phyloP scores from a whole-genome alignment of 2,888 invertebrate species.

The Sceliomorpha sp. region DNA sequence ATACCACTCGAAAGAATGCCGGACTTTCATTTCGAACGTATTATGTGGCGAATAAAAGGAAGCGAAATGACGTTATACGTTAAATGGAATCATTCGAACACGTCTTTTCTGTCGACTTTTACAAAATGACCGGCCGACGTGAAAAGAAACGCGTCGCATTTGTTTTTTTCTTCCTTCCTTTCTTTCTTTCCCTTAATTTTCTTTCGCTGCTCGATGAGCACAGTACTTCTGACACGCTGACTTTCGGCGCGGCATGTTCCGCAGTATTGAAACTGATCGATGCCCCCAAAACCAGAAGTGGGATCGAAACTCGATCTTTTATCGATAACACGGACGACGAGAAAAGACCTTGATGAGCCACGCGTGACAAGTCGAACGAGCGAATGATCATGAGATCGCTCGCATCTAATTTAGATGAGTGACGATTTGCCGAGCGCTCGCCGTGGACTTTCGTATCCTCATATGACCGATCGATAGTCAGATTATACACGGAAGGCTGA shows the following conservation, averaged over 20 bases:
- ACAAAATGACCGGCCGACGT: background rate
- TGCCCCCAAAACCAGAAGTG: constrained; percentile 51
- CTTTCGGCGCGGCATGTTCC: constrained; percentile 34
- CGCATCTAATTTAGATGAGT: constrained; percentile 55
- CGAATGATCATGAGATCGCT: constrained; percentile 41
- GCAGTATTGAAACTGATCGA: constrained; percentile 53
- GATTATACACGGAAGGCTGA: constrained; percentile 56
- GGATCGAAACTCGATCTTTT: constrained; percentile 46
- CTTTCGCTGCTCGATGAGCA: constrained; percentile 25
- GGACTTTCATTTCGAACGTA: constrained; percentile 32
- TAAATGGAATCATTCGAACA: constrained; percentile 26
- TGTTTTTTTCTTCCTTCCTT: background rate
- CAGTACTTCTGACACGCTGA: constrained; percentile 34
- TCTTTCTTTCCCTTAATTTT: constrained; percentile 1
- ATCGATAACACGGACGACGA: constrained; percentile 34
- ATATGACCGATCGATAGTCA: constrained; percentile 53
- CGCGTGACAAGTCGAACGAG: constrained; percentile 55
- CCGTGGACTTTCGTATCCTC: constrained; percentile 29
- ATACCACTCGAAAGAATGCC: constrained; percentile 27
- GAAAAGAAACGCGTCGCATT: too few relatives aligned
- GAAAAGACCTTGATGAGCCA: constrained; percentile 46
- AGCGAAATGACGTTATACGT: constrained; percentile 6
- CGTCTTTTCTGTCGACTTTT: constrained; percentile 6
- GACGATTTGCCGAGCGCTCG: constrained; percentile 41
- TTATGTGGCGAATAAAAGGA: constrained; percentile 36